Percentiles rank a stretch among this genome's conserved stretches.
Evolutionary conservation across 2,888 invertebrate genomes (phyloP).

Genomic region (Maniola hyperantus): DNA sequence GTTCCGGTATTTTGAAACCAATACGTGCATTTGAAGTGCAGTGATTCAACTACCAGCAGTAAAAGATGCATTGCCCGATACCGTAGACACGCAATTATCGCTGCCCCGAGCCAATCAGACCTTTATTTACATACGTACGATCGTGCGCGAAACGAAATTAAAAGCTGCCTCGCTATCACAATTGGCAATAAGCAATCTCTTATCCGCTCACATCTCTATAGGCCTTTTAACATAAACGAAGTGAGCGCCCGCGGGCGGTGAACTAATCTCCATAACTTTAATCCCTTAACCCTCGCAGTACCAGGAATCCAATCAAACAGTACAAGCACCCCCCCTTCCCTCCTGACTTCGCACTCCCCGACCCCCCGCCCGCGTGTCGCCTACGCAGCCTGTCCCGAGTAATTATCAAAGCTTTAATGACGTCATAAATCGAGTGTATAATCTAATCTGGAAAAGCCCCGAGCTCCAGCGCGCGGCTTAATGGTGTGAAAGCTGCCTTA

Average conservation of each 20-base stretch:
- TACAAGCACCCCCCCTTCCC: conserved; percentile 71
- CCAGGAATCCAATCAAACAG: conserved; percentile 83
- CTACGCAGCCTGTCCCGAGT: conserved; percentile 83
- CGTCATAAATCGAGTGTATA: conserved; percentile 83
- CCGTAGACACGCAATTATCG: conserved; percentile 39
- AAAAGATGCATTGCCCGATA: conserved; percentile 43
- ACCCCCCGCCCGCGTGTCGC: conserved; percentile 61
- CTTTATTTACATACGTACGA: conserved; percentile 44
- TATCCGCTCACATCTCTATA: conserved; percentile 79
- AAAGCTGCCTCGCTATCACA: conserved; percentile 74
- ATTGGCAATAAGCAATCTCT: conserved; percentile 82
- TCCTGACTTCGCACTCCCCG: conserved; percentile 46
- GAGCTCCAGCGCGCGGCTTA: conserved; percentile 81
- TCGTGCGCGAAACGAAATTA: conserved; percentile 65
- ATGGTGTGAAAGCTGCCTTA: conserved; percentile 83
- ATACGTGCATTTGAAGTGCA: conserved; percentile 10
- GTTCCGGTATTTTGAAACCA: not conserved
- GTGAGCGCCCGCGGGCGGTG: conserved; percentile 76
- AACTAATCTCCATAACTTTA: conserved; percentile 83
- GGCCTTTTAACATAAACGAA: conserved; percentile 80
- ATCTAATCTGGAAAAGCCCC: conserved; percentile 84
- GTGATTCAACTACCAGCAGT: conserved; percentile 28
- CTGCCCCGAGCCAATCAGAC: conserved; percentile 43
- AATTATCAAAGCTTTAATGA: conserved; percentile 84
- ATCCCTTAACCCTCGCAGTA: conserved; percentile 81